These are phyloP conservation scores for Ochropleura leucogaster DNA, from an alignment of 2,888 invertebrate species.

Conservation along the genomic window DNA sequence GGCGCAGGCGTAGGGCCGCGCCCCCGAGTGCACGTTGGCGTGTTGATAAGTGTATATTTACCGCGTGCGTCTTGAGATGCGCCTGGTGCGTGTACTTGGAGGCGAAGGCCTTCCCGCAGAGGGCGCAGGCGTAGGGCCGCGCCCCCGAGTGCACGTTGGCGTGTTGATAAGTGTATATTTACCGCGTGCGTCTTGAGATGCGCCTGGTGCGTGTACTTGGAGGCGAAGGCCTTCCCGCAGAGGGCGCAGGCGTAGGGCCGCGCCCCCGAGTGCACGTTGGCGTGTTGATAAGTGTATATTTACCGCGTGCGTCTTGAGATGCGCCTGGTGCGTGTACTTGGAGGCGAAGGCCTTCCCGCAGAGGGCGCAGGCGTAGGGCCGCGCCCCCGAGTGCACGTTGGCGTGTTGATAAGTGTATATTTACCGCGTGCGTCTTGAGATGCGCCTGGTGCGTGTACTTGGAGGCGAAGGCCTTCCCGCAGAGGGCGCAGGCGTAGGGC, in stretches of 20 bases:
- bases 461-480: conserved; percentile 94
- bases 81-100: conserved; percentile 95
- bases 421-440: conserved; percentile 92
- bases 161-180: too few relatives aligned
- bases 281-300: too few relatives aligned
- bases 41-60: too few relatives aligned
- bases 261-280: conserved; percentile 92
- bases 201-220: conserved; percentile 94
- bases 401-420: too few relatives aligned
- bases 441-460: conserved; percentile 95
- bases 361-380: conserved; percentile 92
- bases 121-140: conserved; percentile 92
- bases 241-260: conserved; percentile 92
- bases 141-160: conserved; percentile 93
- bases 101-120: conserved; percentile 94
- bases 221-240: conserved; percentile 94
- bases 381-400: conserved; percentile 92
- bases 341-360: conserved; percentile 95
- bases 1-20: conserved; percentile 92
- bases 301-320: conserved; percentile 93
- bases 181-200: conserved; percentile 94
- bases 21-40: conserved; percentile 93
- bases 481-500: conserved; percentile 92
- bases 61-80: conserved; percentile 93
- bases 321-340: conserved; percentile 94